Conservation (phyloP, 2,797 vertebrate species). For the Xiphophorus birchmanni region DNA sequence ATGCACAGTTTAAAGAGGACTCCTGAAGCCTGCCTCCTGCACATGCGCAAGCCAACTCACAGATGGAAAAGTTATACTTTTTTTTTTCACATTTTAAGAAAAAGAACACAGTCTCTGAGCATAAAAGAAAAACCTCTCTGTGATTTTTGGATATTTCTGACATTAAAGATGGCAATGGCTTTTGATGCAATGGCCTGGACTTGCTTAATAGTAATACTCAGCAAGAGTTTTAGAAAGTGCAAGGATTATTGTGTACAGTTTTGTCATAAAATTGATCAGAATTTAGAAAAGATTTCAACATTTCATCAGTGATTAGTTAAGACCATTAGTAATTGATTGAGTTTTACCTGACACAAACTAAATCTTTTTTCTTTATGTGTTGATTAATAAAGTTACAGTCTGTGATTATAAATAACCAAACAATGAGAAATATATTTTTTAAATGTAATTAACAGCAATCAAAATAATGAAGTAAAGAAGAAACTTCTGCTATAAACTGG, state of each 20-base stretch:
- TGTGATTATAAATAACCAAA: background rate
- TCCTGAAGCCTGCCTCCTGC: constrained; percentile 60
- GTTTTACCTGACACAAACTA: background rate
- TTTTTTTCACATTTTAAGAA: constrained; percentile 50
- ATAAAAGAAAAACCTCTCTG: constrained; percentile 52
- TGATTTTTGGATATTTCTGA: constrained; percentile 54
- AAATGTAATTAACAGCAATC: background rate
- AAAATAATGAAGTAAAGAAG: background rate
- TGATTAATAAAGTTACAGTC: background rate
- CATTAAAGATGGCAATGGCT: constrained; percentile 40
- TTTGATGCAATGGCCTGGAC: constrained; percentile 38
- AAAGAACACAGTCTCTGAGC: constrained; percentile 50
- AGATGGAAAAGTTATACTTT: constrained; percentile 36
- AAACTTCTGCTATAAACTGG: background rate
- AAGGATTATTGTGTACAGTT: no score
- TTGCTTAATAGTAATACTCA: constrained; percentile 1
- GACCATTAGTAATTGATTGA: background rate
- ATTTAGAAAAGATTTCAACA: background rate
- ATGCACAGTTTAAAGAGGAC: constrained; percentile 84
- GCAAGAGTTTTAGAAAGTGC: background rate
- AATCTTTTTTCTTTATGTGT: background rate
- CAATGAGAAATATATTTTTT: background rate
- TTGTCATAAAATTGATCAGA: background rate
- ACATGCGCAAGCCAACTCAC: constrained; percentile 41
- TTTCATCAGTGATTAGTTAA: background rate